Conservation (phyloP, 2,113 vertebrate species). For the Rana temporaria region DNA sequence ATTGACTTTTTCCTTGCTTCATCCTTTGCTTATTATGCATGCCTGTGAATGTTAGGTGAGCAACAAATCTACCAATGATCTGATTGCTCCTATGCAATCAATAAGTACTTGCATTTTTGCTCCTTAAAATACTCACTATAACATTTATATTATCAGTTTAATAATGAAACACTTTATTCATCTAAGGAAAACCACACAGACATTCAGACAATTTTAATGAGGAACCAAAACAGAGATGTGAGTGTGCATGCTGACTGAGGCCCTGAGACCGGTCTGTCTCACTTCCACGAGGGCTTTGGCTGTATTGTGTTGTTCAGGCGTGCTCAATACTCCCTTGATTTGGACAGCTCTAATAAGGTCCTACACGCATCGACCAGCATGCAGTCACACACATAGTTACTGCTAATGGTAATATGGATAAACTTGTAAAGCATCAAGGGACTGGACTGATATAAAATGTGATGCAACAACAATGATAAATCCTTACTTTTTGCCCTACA, state of each 20-base stretch:
- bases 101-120: too few relatives aligned
- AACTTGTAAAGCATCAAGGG: constrained; percentile 43
- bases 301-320: neutral
- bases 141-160: too few relatives aligned
- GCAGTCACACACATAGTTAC: constrained; percentile 39
- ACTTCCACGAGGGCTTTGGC: neutral
- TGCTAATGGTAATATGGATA: constrained; percentile 54
- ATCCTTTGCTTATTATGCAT: too few relatives aligned
- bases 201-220: neutral
- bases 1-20: too few relatives aligned
- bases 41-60: too few relatives aligned
- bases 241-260: neutral
- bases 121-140: too few relatives aligned
- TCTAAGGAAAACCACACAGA: too few relatives aligned
- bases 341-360: constrained; percentile 25
- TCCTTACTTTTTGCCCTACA: constrained; percentile 56
- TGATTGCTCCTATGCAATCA: too few relatives aligned
- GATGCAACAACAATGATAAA: constrained; percentile 55
- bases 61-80: too few relatives aligned
- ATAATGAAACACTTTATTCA: too few relatives aligned
- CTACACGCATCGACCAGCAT: constrained; percentile 5
- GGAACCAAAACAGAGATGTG: neutral
- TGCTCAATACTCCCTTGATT: neutral
- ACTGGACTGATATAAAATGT: constrained; percentile 49
- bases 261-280: neutral